phyloP scores from a whole-genome alignment of 2,888 invertebrate species.

The Drosophila ustulata region DNA sequence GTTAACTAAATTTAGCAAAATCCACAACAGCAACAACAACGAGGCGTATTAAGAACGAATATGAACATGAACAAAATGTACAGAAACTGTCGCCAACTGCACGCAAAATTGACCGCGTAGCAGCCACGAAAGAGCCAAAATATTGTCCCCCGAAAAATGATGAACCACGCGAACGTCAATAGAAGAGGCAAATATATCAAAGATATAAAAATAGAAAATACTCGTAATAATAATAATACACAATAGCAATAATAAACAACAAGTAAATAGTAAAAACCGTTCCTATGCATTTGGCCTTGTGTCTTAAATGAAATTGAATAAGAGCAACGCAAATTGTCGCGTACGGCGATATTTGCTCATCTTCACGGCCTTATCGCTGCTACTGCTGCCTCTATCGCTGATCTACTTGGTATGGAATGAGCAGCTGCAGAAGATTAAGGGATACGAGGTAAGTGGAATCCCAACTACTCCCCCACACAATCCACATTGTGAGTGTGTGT shows the following conservation, averaged over 20 bases:
- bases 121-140: conserved; percentile 24
- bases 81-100: conserved; percentile 72
- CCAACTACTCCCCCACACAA: conserved; percentile 15
- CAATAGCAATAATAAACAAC: conserved; percentile 18
- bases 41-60: conserved; percentile 14
- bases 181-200: conserved; percentile 35
- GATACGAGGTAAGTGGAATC: conserved; percentile 84
- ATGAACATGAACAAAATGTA: conserved; percentile 66
- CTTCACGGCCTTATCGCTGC: conserved; percentile 84
- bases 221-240: conserved; percentile 14
- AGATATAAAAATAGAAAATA: conserved; percentile 27
- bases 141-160: conserved; percentile 31
- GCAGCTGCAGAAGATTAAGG: conserved; percentile 85
- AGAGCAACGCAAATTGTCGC: conserved; percentile 84
- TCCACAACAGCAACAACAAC: conserved; percentile 18
- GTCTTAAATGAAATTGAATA: conserved; percentile 84
- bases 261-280: conserved; percentile 46
- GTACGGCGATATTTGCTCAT: conserved; percentile 85
- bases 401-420: conserved; percentile 85
- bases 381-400: conserved; percentile 84
- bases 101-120: conserved; percentile 63
- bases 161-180: conserved; percentile 40
- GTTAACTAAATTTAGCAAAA: conserved; percentile 65
- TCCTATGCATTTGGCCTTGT: conserved; percentile 71
- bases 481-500: conserved; percentile 9